Percentiles rank a stretch among this genome's conserved stretches.
These are phyloP conservation scores for Xylota sylvarum DNA, from an alignment of 2,888 invertebrate species.

Conservation along the genomic window DNA sequence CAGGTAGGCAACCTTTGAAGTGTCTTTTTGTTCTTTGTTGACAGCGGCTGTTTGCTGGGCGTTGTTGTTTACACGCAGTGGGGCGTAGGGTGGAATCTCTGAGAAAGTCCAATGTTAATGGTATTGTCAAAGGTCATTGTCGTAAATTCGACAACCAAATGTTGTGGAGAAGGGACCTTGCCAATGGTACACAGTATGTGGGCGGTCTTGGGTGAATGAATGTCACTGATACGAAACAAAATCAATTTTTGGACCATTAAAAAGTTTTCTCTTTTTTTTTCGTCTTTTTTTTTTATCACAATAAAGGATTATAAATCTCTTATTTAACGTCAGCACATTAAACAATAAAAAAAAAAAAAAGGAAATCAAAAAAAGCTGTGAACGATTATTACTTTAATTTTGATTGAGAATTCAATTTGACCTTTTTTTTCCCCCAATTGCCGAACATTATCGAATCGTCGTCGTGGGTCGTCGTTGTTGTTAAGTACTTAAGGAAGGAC, in stretches of 20 bases:
- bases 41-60: slow-evolving; percentile 15
- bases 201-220: slow-evolving; percentile 25
- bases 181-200: background rate
- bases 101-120: slow-evolving; percentile 44
- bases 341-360: background rate
- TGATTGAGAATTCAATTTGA: slow-evolving; percentile 34
- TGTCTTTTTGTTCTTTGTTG: slow-evolving; percentile 28
- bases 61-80: slow-evolving; percentile 35
- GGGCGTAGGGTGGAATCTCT: background rate
- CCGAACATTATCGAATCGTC: background rate
- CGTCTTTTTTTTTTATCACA: slow-evolving; percentile 30
- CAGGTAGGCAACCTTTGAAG: slow-evolving; percentile 47
- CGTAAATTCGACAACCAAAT: slow-evolving; percentile 48
- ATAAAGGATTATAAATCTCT: slow-evolving; percentile 38
- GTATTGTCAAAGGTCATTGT: slow-evolving; percentile 61
- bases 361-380: background rate
- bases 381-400: slow-evolving; percentile 36
- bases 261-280: slow-evolving; percentile 35
- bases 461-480: background rate
- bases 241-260: slow-evolving; percentile 55
- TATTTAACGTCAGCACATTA: slow-evolving; percentile 23
- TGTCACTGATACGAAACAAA: slow-evolving; percentile 47
- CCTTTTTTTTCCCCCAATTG: slow-evolving; percentile 12
- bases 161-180: slow-evolving; percentile 37
- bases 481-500: background rate